A percentile compares a stretch with the other conserved stretches of the same genome.
Conservation (phyloP, 2,113 vertebrate species). For the Rhinopomastus cyanomelas region DNA sequence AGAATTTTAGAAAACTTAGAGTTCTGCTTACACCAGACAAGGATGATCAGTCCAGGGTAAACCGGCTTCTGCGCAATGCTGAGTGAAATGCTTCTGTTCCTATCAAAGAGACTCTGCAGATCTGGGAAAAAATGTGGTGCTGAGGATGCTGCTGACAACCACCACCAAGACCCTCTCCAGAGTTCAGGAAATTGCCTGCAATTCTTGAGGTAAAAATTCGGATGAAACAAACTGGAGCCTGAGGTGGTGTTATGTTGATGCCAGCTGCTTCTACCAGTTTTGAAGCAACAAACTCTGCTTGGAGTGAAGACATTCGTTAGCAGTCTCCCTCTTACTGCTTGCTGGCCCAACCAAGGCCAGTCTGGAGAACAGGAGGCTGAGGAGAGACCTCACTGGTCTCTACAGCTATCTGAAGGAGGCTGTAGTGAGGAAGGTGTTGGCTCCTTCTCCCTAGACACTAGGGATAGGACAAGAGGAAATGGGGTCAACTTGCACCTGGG, state of each 20-base stretch:
- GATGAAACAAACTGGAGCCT: background rate
- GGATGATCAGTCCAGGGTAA: background rate
- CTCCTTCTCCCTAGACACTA: too few relatives aligned
- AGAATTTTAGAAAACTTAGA: background rate
- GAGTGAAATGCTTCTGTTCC: background rate
- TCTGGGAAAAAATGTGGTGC: background rate
- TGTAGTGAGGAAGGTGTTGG: too few relatives aligned
- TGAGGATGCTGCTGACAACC: background rate
- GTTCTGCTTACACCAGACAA: background rate
- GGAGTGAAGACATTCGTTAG: constrained; percentile 8
- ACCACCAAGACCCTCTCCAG: background rate
- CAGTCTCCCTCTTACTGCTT: constrained; percentile 56
- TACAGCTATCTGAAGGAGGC: too few relatives aligned
- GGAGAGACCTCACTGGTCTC: too few relatives aligned
- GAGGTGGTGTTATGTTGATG: constrained; percentile 3
- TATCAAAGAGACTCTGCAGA: background rate
- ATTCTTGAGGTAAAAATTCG: background rate
- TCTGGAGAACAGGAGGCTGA: too few relatives aligned
- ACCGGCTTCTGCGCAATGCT: background rate
- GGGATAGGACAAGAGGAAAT: too few relatives aligned
- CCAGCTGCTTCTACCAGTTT: constrained; percentile 34
- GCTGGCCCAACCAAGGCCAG: constrained; percentile 14
- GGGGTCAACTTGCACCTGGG: too few relatives aligned
- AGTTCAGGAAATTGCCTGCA: background rate
- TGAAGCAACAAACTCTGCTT: background rate